Percentiles rank a stretch among this genome's conserved stretches.
Evolutionary conservation across 2,113 vertebrate genomes (phyloP).

Genomic region (Ptyas mucosa): DNA sequence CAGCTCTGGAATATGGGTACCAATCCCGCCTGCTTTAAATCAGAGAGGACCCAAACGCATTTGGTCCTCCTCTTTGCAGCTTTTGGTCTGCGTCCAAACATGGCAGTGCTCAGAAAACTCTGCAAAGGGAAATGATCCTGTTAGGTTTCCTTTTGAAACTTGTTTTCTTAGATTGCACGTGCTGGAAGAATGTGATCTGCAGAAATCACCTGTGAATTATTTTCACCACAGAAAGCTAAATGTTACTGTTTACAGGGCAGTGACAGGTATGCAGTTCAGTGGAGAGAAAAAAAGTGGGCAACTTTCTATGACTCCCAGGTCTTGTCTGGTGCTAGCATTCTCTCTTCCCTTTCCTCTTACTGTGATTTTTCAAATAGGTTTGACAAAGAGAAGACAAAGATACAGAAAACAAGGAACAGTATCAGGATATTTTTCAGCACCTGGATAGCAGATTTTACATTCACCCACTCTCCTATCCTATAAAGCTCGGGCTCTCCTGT

Average conservation of each 20-base stretch:
- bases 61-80: background rate
- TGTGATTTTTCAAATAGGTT: background rate
- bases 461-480: background rate
- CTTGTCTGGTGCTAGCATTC: background rate
- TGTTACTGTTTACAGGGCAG: background rate
- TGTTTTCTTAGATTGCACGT: background rate
- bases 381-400: background rate
- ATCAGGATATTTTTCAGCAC: background rate
- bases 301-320: background rate
- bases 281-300: background rate
- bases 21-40: background rate
- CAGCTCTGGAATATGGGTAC: background rate
- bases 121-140: background rate
- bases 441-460: background rate
- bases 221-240: background rate
- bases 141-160: background rate
- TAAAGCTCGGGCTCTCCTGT: background rate
- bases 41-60: background rate
- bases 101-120: background rate
- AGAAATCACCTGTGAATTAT: background rate
- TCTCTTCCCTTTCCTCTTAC: background rate
- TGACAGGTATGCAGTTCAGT: background rate
- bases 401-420: background rate
- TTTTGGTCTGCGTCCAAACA: background rate
- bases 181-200: background rate